Evolutionary conservation across 2,797 vertebrate species (phyloP).

Genomic region (Cryptoprocta ferox): DNA sequence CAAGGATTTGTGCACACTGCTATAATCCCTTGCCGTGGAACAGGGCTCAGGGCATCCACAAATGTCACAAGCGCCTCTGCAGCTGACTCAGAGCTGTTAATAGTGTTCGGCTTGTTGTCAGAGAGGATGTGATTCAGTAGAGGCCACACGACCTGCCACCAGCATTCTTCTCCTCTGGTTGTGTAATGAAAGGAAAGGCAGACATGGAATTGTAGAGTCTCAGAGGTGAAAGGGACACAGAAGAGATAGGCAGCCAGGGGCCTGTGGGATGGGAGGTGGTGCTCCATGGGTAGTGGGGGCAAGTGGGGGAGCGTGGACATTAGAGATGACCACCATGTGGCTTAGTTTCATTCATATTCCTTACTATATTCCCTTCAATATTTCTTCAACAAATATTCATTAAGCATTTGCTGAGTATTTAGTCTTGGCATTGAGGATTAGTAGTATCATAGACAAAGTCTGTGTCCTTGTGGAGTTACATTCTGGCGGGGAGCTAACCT

Average conservation of each 20-base stretch:
- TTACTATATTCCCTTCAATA: neutral
- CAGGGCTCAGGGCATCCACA: neutral
- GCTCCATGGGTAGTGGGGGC: neutral
- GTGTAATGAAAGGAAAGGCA: neutral
- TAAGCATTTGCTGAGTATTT: neutral
- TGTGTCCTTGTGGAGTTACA: neutral
- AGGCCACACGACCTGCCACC: neutral
- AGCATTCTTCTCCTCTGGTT: neutral
- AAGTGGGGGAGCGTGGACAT: neutral
- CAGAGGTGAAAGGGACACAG: neutral
- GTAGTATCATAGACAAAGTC: neutral
- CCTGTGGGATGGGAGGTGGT: neutral
- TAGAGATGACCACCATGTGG: neutral
- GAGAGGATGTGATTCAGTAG: neutral
- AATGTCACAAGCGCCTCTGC: neutral
- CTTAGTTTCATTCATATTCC: neutral
- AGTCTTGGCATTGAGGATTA: neutral
- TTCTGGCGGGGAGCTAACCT: neutral
- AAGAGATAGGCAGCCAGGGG: neutral
- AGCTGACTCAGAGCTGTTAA: slow-evolving; percentile 20
- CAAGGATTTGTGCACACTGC: slow-evolving; percentile 38
- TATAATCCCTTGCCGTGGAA: slow-evolving; percentile 44
- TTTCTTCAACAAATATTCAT: neutral
- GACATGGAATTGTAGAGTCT: too few species aligned
- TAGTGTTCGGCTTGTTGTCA: neutral